Conservation (phyloP, 2,888 invertebrate species). For the Pycnomerus fuliginosus region DNA sequence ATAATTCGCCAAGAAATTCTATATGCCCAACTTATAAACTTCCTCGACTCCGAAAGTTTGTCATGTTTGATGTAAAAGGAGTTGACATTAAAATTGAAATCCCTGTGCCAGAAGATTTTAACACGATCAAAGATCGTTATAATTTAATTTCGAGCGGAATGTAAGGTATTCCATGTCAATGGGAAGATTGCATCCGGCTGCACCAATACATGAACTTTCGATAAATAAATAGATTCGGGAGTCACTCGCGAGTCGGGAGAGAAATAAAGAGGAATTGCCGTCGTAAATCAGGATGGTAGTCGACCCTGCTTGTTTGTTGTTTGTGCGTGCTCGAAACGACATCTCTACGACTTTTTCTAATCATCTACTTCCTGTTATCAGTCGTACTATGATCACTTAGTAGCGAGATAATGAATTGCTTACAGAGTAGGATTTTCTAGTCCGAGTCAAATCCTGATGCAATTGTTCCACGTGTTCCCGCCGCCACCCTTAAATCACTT, state of each 20-base stretch:
- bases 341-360: slow-evolving; percentile 47
- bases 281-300: slow-evolving; percentile 52
- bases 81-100: slow-evolving; percentile 55
- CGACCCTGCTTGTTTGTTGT: slow-evolving; percentile 45
- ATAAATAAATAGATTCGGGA: slow-evolving; percentile 50
- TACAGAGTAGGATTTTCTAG: neutral
- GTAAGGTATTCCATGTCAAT: slow-evolving; percentile 26
- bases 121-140: slow-evolving; percentile 52
- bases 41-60: slow-evolving; percentile 44
- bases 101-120: slow-evolving; percentile 49
- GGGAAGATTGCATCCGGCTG: neutral
- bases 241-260: slow-evolving; percentile 46
- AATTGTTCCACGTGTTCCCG: neutral
- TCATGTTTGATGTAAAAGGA: slow-evolving; percentile 54
- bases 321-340: slow-evolving; percentile 45
- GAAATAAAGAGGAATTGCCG: slow-evolving; percentile 55
- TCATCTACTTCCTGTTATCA: slow-evolving; percentile 47
- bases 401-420: slow-evolving; percentile 22
- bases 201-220: slow-evolving; percentile 37
- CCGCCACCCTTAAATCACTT: slow-evolving; percentile 22
- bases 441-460: too few relatives aligned
- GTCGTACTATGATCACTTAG: slow-evolving; percentile 11
- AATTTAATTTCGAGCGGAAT: slow-evolving; percentile 44
- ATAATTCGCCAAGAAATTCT: slow-evolving; percentile 51
- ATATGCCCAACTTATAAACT: slow-evolving; percentile 53